These are phyloP conservation scores for Agelas oroides DNA, from an alignment of 37 sponge, comb jelly and placozoan genomes.

Conservation along the genomic window DNA sequence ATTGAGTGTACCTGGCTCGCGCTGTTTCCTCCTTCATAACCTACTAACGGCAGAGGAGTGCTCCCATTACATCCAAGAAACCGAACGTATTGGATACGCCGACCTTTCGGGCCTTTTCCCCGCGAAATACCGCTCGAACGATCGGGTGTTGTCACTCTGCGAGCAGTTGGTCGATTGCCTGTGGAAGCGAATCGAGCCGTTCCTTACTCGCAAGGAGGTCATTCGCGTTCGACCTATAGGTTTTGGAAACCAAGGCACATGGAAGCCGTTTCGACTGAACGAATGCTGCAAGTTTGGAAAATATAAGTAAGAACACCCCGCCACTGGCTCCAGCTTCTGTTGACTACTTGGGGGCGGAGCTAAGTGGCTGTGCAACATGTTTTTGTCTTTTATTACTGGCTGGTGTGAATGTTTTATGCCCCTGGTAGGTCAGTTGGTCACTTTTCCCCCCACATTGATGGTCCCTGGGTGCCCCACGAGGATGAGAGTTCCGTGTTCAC, in stretches of 20 bases:
- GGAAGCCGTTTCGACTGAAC: slow-evolving; percentile 51
- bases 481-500: slow-evolving; percentile 52
- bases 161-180: slow-evolving; percentile 32
- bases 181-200: slow-evolving; percentile 33
- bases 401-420: too few relatives aligned
- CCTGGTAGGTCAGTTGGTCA: slow-evolving; percentile 35
- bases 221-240: slow-evolving; percentile 49
- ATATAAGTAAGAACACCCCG: slow-evolving; percentile 50
- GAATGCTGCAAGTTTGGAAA: slow-evolving; percentile 56
- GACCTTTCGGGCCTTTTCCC: slow-evolving; percentile 40
- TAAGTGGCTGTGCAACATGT: too few relatives aligned
- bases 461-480: slow-evolving; percentile 64
- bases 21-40: slow-evolving; percentile 32
- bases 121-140: slow-evolving; percentile 37
- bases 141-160: slow-evolving; percentile 43
- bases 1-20: slow-evolving; percentile 30
- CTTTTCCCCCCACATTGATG: slow-evolving; percentile 59
- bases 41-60: slow-evolving; percentile 44
- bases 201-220: slow-evolving; percentile 38
- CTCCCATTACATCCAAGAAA: slow-evolving; percentile 38
- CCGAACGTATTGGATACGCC: slow-evolving; percentile 33
- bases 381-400: too few relatives aligned
- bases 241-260: slow-evolving; percentile 61
- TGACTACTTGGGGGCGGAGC: too few relatives aligned
- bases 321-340: too few relatives aligned